These are phyloP conservation scores for Drosophila anceps DNA, from an alignment of 2,888 invertebrate genomes.

Conservation along the genomic window DNA sequence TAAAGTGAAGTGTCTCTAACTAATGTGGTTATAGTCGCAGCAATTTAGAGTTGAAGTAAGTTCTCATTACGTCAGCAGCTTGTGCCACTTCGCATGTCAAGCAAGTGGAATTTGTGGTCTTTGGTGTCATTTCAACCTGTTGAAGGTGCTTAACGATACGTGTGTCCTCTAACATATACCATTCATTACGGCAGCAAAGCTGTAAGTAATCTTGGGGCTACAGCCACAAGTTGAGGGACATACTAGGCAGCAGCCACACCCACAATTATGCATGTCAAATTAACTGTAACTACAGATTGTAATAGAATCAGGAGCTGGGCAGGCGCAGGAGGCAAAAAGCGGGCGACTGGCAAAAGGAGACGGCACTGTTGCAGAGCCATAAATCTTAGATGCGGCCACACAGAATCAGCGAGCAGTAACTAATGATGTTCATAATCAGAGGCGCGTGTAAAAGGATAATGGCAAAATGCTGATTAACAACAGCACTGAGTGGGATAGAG, in stretches of 20 bases:
- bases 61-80: not conserved
- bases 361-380: conserved; percentile 55
- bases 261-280: conserved; percentile 78
- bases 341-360: conserved; percentile 5
- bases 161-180: conserved; percentile 4
- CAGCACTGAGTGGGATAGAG: conserved; percentile 7
- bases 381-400: conserved; percentile 60
- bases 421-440: conserved; percentile 79
- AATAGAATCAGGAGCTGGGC: conserved; percentile 32
- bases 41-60: not conserved
- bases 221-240: conserved; percentile 16
- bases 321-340: not conserved
- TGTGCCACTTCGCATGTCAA: conserved; percentile 2
- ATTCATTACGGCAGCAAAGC: not conserved
- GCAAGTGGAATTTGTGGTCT: conserved; percentile 8
- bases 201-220: conserved; percentile 13
- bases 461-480: conserved; percentile 67
- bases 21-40: too few species aligned
- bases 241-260: conserved; percentile 37
- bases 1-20: not conserved
- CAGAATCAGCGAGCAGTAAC: conserved; percentile 66
- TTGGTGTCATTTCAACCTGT: conserved; percentile 32
- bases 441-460: conserved; percentile 78
- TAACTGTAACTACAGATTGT: conserved; percentile 72
- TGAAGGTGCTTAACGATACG: conserved; percentile 27